A percentile compares a stretch with the other conserved stretches of the same genome.
These are phyloP conservation scores for Melanotaenia trifasciata DNA, from an alignment of 2,797 vertebrate species.

Conservation along the genomic window DNA sequence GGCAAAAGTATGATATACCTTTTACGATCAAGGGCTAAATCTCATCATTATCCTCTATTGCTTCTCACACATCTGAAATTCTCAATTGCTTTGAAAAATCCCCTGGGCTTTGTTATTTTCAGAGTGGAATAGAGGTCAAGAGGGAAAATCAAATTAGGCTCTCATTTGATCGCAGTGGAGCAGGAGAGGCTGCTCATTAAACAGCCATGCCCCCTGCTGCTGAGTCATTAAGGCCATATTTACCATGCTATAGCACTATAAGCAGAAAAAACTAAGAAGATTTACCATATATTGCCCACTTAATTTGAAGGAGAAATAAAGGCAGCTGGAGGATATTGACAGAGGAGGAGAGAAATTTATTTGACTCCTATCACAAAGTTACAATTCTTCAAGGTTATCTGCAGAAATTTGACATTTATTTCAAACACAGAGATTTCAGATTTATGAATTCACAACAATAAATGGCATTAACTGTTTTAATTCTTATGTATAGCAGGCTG, in stretches of 20 bases:
- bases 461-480: slow-evolving; percentile 12
- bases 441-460: neutral
- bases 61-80: slow-evolving; percentile 23
- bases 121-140: slow-evolving; percentile 76
- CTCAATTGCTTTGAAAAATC: slow-evolving; percentile 47
- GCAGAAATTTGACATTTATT: slow-evolving; percentile 6
- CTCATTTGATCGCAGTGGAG: slow-evolving; percentile 69
- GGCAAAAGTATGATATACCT: slow-evolving; percentile 1
- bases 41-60: slow-evolving; percentile 40
- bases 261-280: slow-evolving; percentile 31
- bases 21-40: slow-evolving; percentile 22
- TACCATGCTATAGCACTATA: slow-evolving; percentile 46
- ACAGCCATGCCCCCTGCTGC: slow-evolving; percentile 58
- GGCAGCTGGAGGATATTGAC: slow-evolving; percentile 17
- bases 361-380: slow-evolving; percentile 9
- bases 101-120: slow-evolving; percentile 58
- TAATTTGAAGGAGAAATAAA: slow-evolving; percentile 53
- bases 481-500: slow-evolving; percentile 9
- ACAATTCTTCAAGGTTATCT: neutral
- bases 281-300: slow-evolving; percentile 33
- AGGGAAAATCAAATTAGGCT: slow-evolving; percentile 76
- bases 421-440: neutral
- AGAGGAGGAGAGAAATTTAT: slow-evolving; percentile 6
- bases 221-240: slow-evolving; percentile 73
- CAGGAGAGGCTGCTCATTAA: slow-evolving; percentile 67